phyloP scores from a whole-genome alignment of 2,888 invertebrate species.

The Celastrina argiolus region DNA sequence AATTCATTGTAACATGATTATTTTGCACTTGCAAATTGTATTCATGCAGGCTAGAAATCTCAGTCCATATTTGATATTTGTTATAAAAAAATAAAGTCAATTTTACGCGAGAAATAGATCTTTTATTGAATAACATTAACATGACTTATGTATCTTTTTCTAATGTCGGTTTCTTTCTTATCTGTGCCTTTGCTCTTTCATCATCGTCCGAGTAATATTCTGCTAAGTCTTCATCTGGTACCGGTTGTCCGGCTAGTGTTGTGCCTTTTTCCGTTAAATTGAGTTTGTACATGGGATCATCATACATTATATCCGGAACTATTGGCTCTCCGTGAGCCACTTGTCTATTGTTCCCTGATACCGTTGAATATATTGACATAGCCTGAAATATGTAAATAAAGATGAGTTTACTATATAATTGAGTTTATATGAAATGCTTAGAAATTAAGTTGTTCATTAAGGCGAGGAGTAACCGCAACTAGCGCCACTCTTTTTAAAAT shows the following conservation, averaged over 20 bases:
- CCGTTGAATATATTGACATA: constrained; percentile 80
- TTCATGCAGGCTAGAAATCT: too few species aligned
- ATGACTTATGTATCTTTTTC: constrained; percentile 61
- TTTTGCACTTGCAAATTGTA: too few species aligned
- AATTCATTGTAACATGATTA: too few species aligned
- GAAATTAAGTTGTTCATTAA: too few species aligned
- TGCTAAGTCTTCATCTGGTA: constrained; percentile 56
- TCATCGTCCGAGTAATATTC: constrained; percentile 76
- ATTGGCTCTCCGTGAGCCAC: constrained; percentile 42
- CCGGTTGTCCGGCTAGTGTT: constrained; percentile 54
- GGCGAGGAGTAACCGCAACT: too few species aligned
- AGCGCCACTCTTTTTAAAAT: too few species aligned
- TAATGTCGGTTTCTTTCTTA: constrained; percentile 54
- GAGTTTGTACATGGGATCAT: constrained; percentile 57
- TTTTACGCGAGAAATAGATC: constrained; percentile 6
- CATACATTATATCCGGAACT: constrained; percentile 41
- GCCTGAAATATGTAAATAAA: constrained; percentile 60
- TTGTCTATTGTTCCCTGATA: constrained; percentile 59
- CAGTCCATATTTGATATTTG: background rate
- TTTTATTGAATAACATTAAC: constrained; percentile 48
- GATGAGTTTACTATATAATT: background rate
- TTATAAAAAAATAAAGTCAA: background rate
- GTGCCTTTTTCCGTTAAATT: constrained; percentile 55
- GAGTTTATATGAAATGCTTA: too few species aligned
- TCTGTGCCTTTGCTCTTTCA: constrained; percentile 60